A percentile compares a stretch with the other conserved stretches of the same genome.
Evolutionary conservation across 2,888 invertebrate genomes (phyloP).

Genomic region (Epinotia nisella): DNA sequence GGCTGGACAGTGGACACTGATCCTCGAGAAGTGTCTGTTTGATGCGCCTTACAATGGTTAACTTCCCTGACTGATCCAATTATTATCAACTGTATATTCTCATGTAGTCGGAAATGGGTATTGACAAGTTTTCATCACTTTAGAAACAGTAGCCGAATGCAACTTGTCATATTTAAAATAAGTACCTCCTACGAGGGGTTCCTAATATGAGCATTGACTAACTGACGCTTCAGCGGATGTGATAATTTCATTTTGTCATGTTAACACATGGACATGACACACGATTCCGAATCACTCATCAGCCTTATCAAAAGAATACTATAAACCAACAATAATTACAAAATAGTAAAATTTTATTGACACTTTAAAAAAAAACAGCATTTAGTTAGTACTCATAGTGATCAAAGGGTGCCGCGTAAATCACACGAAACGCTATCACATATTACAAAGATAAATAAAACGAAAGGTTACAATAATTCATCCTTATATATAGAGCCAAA

Average conservation of each 20-base stretch:
- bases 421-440: not conserved
- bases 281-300: not conserved
- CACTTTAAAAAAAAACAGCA: not conserved
- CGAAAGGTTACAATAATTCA: not conserved
- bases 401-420: not conserved
- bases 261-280: slow-evolving; percentile 1
- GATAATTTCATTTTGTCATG: slow-evolving; percentile 4
- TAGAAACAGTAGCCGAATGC: no score
- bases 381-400: not conserved
- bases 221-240: not conserved
- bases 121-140: not conserved
- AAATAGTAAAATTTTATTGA: not conserved
- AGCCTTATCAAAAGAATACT: not conserved
- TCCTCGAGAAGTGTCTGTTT: no score
- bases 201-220: not conserved
- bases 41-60: not conserved
- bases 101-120: not conserved
- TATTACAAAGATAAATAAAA: not conserved
- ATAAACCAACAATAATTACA: not conserved
- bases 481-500: not conserved
- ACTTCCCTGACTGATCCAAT: not conserved
- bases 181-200: no score
- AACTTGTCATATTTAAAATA: no score
- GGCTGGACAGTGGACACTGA: no score
- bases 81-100: not conserved